Conservation (phyloP, 2,888 invertebrate species). For the Terebella lapidaria region DNA sequence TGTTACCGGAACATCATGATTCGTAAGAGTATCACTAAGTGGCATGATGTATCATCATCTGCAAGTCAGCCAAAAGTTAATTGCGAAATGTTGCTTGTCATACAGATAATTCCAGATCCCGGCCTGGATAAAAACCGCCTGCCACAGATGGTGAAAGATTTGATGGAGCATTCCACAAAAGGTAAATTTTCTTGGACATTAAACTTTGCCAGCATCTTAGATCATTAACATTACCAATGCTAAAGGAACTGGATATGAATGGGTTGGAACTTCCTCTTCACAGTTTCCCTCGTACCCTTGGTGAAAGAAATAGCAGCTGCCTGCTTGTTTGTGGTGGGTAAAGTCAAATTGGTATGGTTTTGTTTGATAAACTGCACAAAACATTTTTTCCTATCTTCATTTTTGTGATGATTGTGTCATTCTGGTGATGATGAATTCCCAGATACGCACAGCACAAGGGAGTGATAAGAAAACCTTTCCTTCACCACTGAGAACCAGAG, state of each 20-base stretch:
- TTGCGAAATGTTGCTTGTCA: too few relatives aligned
- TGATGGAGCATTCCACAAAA: not conserved
- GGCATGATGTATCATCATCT: too few relatives aligned
- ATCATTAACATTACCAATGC: not conserved
- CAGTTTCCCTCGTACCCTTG: conserved; percentile 25
- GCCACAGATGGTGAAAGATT: not conserved
- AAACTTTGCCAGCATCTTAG: not conserved
- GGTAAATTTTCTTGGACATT: not conserved
- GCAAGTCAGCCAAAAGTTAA: too few relatives aligned
- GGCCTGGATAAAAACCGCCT: not conserved
- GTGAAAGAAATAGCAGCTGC: conserved; percentile 27
- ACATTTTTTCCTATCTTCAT: not conserved
- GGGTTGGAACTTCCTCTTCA: not conserved
- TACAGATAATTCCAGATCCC: too few relatives aligned
- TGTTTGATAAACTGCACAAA: too few relatives aligned
- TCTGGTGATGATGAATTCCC: not conserved
- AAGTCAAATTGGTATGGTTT: not conserved
- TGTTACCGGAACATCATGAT: too few relatives aligned
- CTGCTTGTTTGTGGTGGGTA: conserved; percentile 28
- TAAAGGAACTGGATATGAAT: not conserved
- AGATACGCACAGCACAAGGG: conserved; percentile 2
- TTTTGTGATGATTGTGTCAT: not conserved
- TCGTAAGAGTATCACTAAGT: too few relatives aligned
- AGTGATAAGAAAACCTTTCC: conserved; percentile 6
- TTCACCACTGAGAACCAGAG: conserved; percentile 6